Conservation (phyloP, 2,888 invertebrate species). For the Xestia sexstrigata region DNA sequence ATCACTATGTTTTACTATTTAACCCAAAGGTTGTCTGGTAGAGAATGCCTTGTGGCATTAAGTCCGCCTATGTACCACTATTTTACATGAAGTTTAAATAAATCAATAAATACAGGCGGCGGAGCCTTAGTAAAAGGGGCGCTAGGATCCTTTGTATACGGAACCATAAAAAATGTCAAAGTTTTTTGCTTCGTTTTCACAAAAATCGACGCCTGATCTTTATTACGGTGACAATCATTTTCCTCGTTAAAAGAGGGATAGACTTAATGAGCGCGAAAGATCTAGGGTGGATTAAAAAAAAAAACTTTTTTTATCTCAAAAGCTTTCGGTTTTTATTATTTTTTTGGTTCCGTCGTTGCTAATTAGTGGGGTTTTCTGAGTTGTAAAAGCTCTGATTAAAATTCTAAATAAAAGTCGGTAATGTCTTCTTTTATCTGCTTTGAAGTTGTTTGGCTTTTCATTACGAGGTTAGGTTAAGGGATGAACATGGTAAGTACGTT, state of each 20-base stretch:
- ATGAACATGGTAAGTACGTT: neutral
- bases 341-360: conserved; percentile 56
- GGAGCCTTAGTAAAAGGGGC: neutral
- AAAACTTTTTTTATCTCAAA: conserved; percentile 45
- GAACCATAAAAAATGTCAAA: conserved; percentile 10
- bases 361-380: conserved; percentile 60
- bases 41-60: too few species aligned
- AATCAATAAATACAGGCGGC: too few species aligned
- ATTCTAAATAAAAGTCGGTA: conserved; percentile 33
- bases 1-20: too few species aligned
- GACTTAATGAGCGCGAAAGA: conserved; percentile 67
- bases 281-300: conserved; percentile 55
- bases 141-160: neutral
- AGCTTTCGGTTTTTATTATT: conserved; percentile 44
- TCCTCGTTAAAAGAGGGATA: conserved; percentile 48
- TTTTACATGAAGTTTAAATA: too few species aligned
- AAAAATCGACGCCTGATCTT: conserved; percentile 57
- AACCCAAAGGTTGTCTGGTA: too few species aligned
- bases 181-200: conserved; percentile 41
- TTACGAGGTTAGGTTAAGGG: neutral
- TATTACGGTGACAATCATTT: conserved; percentile 57
- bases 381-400: conserved; percentile 46
- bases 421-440: conserved; percentile 12
- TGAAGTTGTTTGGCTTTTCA: neutral
- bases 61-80: too few species aligned